Evolutionary conservation across 2,888 invertebrate species (phyloP), one percentile per base, ranked within the genome.

Genomic region (Norana najaformis): DNA sequence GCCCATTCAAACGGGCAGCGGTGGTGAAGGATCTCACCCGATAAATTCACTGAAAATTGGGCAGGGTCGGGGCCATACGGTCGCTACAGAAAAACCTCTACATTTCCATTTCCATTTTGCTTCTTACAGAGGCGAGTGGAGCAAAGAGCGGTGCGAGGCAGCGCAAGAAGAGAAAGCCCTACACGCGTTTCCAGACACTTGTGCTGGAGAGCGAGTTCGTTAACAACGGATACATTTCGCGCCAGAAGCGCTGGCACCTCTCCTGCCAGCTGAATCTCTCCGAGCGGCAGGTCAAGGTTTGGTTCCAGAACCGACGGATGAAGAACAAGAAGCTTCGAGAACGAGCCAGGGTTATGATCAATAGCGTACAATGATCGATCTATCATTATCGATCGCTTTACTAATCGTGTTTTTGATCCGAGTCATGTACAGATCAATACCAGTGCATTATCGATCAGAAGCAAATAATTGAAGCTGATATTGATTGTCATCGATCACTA

Each of bases 171-270:
- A 97, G 99, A 95, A 99, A 99, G 95, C 99, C 99, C 35, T 99
- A 99, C 96, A 98, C 98, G 89, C 98, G 99, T 95, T 98, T 97
- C 96, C 99, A 99, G 95, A 99, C 98, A 20, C 96, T 99, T 94
- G 98, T 99, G 95, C 96, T 99, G 95, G 99, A 99, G 95, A 98
- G 98, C 95, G 99, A 99, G 96, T 99, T 98, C 96, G 97, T 98
- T 92, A 98, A 97, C 96, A 99, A 98, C 96, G 98, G 98, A 91
- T 99, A 98, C 96, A 99, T 99, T 92, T 98, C 98, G 92, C 98
- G 99, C 95, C 99, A 99, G 96, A 99, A 99, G 95, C 96, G 99
- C 92, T 99, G 98, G 98, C 99, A 99, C 8, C 38, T 90, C 47
- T 83, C 90, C 23, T 85, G 39, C 18, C 36, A 37, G 23, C 47